Percentiles rank a stretch among this genome's conserved stretches.
These are phyloP conservation scores for Acyrthosiphon pisum DNA, from an alignment of 1,140 invertebrate species.

Conservation along the genomic window DNA sequence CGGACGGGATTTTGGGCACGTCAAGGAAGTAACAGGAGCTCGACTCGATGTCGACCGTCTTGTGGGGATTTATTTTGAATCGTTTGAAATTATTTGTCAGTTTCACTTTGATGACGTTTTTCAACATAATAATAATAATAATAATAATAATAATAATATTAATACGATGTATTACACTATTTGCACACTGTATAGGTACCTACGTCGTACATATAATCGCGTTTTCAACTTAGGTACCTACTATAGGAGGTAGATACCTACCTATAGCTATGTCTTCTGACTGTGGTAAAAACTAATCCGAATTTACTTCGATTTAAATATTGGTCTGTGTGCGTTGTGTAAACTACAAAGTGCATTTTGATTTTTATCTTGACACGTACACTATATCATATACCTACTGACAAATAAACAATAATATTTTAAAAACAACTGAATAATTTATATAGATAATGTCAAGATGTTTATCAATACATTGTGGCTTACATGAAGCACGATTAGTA, in stretches of 20 bases:
- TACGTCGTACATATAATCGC: no score
- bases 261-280: no score
- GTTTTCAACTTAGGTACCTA: no score
- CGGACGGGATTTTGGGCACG: conserved; percentile 6
- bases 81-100: conserved; percentile 28
- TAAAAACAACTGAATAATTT: neutral
- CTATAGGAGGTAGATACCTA: no score
- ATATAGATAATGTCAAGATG: neutral
- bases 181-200: neutral
- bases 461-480: neutral
- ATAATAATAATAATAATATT: no score
- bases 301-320: neutral
- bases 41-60: neutral
- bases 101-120: neutral
- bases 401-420: neutral
- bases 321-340: neutral
- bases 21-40: conserved; percentile 29
- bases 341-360: neutral
- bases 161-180: neutral
- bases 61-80: conserved; percentile 37
- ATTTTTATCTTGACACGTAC: conserved; percentile 37
- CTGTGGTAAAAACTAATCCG: neutral
- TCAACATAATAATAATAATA: neutral
- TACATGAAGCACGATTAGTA: neutral
- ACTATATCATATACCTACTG: neutral